Base-by-base conservation (phyloP, 1,140 invertebrate species). In the Ostrea denselamellosa region DNA sequence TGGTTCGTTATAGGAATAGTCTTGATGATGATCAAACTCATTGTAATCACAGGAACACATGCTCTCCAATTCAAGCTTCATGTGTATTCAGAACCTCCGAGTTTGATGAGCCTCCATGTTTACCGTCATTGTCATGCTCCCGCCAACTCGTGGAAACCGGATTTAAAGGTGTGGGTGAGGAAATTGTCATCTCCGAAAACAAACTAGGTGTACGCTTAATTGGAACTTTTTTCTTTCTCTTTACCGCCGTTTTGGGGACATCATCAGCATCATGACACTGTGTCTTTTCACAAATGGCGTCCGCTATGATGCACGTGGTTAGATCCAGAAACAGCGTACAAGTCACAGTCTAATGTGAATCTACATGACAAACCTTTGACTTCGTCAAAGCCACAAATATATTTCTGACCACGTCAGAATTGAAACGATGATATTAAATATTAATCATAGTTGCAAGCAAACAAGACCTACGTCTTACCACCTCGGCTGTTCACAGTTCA, bases 281-380 rank as follows among this genome's bases (percentile, higher is more conserved):
- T 25, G 25, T 58, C 19, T 58, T 28, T 10, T 22, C 65, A 22
- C 7, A 9, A 25, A 28, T 25, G 22, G 65, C 22, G 22, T 71
- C 65, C 65, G 65, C 65, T 22, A 71, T 71, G 65, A 71, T 22
- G 22, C 65, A 71, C 65, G 7, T 71, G 65, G 65, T 71, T 71
- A 22, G 19, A 25, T n/a, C 19, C n/a, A n/a, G 4, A 19, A 71
- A 8, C n/a, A 71, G 19, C 10, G 56, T 2, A 44, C 34, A 5
- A 44, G 34, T 44, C 34, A 2, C 34, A 44, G n/a, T n/a, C n/a
- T n/a, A n/a, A n/a, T n/a, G n/a, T n/a, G n/a, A n/a, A n/a, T n/a
- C 34, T 2, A 44, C 5, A 58, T 12, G 56, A 58, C 9, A 58
- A 25, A 71, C 0, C 8, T 25, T 71, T 25, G 65, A 71, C 65